Conservation (phyloP, 2,888 invertebrate genomes). For the Choristoneura rosaceana region DNA sequence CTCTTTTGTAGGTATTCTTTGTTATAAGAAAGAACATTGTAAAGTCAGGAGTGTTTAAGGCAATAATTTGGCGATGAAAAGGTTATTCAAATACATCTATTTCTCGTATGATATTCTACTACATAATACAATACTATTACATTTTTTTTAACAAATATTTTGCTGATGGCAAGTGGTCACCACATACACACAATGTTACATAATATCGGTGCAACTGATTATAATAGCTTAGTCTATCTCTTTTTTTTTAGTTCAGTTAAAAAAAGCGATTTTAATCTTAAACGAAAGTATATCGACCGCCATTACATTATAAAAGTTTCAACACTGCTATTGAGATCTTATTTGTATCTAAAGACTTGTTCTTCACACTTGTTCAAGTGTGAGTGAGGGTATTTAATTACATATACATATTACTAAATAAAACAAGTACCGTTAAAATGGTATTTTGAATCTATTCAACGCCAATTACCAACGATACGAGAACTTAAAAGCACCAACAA, state of each 20-base stretch:
- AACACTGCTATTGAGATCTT: not conserved
- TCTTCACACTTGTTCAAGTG: not conserved
- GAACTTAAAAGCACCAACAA: not conserved
- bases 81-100: not conserved
- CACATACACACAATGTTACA: too few species aligned
- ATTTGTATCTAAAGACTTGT: not conserved
- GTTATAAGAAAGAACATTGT: not conserved
- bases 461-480: not conserved
- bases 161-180: too few species aligned
- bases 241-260: not conserved
- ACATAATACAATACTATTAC: too few species aligned
- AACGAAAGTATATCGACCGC: too few species aligned
- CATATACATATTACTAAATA: not conserved
- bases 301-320: not conserved
- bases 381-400: not conserved
- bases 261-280: not conserved
- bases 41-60: not conserved
- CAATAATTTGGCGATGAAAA: not conserved
- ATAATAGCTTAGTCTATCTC: too few species aligned
- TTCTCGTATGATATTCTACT: too few species aligned
- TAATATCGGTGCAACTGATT: too few species aligned
- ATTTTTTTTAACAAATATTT: too few species aligned
- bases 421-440: not conserved
- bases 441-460: not conserved
- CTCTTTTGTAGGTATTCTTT: not conserved